Base-by-base conservation (phyloP, 1,140 invertebrate species). In the Megathymus violae region DNA sequence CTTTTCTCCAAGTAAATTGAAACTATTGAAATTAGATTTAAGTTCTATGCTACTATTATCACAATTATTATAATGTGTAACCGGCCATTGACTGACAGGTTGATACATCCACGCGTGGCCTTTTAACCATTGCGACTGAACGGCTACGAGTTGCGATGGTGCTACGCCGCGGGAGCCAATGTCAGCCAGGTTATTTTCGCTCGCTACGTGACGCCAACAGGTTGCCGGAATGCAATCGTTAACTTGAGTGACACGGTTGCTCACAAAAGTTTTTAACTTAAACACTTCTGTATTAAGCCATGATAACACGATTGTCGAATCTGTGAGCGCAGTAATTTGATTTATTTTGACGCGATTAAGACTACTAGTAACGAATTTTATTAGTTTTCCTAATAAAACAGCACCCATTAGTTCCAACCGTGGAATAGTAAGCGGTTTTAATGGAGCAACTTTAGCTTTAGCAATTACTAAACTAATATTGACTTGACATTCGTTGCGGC, bases 231-330 rank as follows among this genome's bases (percentile, higher is more conserved):
- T 72, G 1, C 59, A 17, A 13, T 73, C 64, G 14, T 68, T 75
- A 13, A 82, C 78, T 51, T 66, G 48, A 17, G 66, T 40, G 1
- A 86, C 64, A 38, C 74, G 52, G 51, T 80, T 84, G 9, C 76
- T 71, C 1, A 85, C 78, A 64, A 76, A 83, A 3, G 75, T 77
- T 59, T 79, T 78, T 52, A 48, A 47, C 48, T 58, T 64, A 41
- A 54, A 58, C 0, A 41, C 41, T 15, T 54, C 51, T 9, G 50
- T 64, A n/a, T 64, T 41, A 11, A 64, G 27, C 62, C 62, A 64
- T 6, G 62, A 38, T 9, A 64, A 36, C 14, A 64, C 62, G 13
- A 41, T 59, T n/a, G 36, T 46, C 40, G 54, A 46, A 11, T 59
- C 54, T 1, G 36, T 41, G 1, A 59, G 22, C 14, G 11, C 25